Evolutionary conservation across 2,797 vertebrate genomes (phyloP).

Genomic region (Platalea minor): DNA sequence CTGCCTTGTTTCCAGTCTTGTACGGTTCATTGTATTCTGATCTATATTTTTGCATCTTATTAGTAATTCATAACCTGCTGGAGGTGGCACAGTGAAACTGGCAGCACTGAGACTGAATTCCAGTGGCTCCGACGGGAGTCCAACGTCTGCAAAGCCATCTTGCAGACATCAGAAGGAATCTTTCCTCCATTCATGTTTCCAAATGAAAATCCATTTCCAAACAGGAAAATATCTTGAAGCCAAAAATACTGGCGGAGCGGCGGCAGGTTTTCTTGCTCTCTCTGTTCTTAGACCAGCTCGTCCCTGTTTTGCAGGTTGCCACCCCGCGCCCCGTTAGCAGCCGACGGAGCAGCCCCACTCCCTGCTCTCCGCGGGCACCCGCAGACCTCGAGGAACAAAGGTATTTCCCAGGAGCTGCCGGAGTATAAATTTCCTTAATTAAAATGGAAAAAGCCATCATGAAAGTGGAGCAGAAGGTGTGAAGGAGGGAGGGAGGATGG

Average conservation of each 20-base stretch:
- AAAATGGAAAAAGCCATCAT: conserved; percentile 25
- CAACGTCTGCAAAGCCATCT: rapidly evolving
- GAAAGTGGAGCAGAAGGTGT: background rate
- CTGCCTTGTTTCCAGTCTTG: background rate
- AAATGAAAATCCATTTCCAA: background rate
- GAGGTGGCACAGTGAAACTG: background rate
- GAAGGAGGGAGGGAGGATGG: conserved; percentile 1
- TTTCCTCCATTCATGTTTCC: rapidly evolving
- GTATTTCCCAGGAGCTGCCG: background rate
- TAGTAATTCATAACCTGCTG: background rate
- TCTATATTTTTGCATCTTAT: background rate
- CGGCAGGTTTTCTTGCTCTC: background rate
- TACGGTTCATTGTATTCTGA: rapidly evolving
- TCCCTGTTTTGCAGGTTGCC: background rate
- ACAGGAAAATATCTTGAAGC: background rate
- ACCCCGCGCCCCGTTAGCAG: background rate
- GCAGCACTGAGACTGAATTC: background rate
- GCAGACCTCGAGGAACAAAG: background rate
- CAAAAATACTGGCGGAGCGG: rapidly evolving
- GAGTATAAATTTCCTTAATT: conserved; percentile 49
- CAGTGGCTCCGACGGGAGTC: background rate
- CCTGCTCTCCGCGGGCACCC: background rate
- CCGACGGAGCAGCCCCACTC: background rate
- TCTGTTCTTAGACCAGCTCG: background rate
- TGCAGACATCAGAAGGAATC: rapidly evolving